A percentile compares a stretch with the other conserved stretches of the same genome.
phyloP scores from a whole-genome alignment of 2,113 vertebrate species.

The Erpornis zantholeuca region DNA sequence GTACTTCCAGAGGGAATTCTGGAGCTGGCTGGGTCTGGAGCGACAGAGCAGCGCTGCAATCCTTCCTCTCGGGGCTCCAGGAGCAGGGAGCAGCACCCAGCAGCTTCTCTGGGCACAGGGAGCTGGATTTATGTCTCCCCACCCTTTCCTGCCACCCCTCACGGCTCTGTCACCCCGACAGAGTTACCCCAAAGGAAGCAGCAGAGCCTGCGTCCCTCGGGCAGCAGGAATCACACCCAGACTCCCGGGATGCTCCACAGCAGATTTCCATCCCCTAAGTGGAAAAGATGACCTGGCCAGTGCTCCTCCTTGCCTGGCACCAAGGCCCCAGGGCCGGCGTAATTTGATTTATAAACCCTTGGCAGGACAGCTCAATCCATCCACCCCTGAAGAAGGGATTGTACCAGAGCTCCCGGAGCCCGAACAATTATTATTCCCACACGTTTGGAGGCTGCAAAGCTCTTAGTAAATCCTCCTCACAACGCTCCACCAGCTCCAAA shows the following conservation, averaged over 20 bases:
- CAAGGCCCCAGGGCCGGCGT: rapidly evolving
- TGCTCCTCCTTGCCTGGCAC: background rate
- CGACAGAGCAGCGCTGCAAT: rapidly evolving
- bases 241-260: background rate
- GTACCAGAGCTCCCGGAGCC: background rate
- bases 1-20: background rate
- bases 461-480: background rate
- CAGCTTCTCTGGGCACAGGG: background rate
- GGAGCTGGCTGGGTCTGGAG: rapidly evolving
- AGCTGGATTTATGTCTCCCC: background rate
- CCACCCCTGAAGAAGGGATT: background rate
- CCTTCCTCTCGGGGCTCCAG: rapidly evolving
- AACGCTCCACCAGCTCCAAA: background rate
- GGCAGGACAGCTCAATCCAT: background rate
- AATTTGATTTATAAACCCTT: background rate
- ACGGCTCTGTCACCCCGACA: rapidly evolving
- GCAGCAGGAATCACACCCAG: rapidly evolving
- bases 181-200: background rate
- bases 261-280: background rate
- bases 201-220: background rate
- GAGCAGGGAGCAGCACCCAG: background rate
- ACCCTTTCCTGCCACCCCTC: background rate
- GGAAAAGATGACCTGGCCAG: background rate
- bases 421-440: background rate
- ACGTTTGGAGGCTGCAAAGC: rapidly evolving